A percentile compares a stretch with the other conserved stretches of the same genome.
Conservation (phyloP, 2,797 vertebrate species). For the Danio albolineatus region DNA sequence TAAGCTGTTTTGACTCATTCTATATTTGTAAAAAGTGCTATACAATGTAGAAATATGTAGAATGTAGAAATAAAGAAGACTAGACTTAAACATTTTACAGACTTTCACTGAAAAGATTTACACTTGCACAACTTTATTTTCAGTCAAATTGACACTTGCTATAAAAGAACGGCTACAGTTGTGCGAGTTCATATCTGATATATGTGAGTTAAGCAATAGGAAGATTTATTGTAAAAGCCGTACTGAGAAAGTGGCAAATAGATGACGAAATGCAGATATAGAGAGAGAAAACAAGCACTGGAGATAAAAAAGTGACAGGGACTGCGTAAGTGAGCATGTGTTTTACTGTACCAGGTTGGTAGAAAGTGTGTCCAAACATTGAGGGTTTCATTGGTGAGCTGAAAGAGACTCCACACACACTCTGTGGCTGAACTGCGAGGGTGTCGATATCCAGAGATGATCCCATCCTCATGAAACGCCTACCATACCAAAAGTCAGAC, state of each 20-base stretch:
- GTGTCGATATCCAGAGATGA: constrained; percentile 92
- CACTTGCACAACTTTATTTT: too few species aligned
- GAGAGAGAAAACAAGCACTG: neutral
- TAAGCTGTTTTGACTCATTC: too few species aligned
- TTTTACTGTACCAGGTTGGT: constrained; percentile 85
- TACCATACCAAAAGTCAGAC: constrained; percentile 59
- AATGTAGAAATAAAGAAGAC: too few species aligned
- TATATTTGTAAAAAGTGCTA: too few species aligned
- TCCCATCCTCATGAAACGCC: constrained; percentile 92
- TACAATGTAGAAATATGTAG: too few species aligned
- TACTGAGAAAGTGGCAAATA: neutral
- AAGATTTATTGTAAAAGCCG: neutral
- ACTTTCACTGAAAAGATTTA: too few species aligned
- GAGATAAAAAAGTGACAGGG: neutral
- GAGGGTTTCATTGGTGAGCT: constrained; percentile 94
- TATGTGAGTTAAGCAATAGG: neutral
- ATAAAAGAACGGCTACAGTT: neutral
- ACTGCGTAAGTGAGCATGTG: neutral
- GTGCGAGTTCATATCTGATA: neutral
- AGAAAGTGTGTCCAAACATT: constrained; percentile 97
- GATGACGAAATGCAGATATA: neutral
- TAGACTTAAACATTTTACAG: too few species aligned
- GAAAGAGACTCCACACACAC: constrained; percentile 92
- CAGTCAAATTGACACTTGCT: too few species aligned
- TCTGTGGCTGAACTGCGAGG: constrained; percentile 87